Percentiles rank a stretch among this genome's conserved stretches.
These are phyloP conservation scores for Gambusia yucatana DNA, from an alignment of 2,797 vertebrate species.

Conservation along the genomic window DNA sequence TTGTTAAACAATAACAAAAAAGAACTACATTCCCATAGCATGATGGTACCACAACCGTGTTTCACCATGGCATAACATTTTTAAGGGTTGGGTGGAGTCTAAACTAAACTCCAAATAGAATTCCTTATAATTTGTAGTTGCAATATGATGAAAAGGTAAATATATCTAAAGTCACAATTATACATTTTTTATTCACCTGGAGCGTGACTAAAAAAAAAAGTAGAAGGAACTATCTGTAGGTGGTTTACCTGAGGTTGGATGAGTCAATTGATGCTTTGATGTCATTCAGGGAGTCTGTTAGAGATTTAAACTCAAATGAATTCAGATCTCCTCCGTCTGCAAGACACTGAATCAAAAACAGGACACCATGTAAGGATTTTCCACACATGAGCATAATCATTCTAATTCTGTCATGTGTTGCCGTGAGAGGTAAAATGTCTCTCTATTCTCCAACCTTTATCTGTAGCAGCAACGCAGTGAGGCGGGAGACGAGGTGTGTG, in stretches of 20 bases:
- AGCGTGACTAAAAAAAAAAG: background rate
- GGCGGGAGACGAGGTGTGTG: conserved; percentile 92
- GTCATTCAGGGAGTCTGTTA: conserved; percentile 97
- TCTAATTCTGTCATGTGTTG: background rate
- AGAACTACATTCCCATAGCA: background rate
- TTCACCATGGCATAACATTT: background rate
- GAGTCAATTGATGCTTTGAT: conserved; percentile 96
- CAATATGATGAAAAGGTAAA: background rate
- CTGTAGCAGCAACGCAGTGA: conserved; percentile 94
- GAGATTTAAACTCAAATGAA: conserved; percentile 98
- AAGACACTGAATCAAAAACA: conserved; percentile 86
- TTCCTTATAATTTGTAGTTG: background rate
- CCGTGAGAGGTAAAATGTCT: background rate
- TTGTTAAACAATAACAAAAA: background rate
- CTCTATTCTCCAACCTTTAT: conserved; percentile 86
- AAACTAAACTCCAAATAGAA: background rate
- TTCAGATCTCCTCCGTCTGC: conserved; percentile 97
- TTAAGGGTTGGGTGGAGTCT: background rate
- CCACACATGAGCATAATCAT: background rate
- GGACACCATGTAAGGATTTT: conserved; percentile 3
- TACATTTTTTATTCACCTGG: background rate
- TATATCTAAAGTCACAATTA: background rate
- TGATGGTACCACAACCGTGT: background rate
- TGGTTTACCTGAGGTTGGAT: conserved; percentile 93
- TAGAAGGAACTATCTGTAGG: background rate